phyloP scores from a whole-genome alignment of 92 coral and sea anemone species.

The Porites rus region DNA sequence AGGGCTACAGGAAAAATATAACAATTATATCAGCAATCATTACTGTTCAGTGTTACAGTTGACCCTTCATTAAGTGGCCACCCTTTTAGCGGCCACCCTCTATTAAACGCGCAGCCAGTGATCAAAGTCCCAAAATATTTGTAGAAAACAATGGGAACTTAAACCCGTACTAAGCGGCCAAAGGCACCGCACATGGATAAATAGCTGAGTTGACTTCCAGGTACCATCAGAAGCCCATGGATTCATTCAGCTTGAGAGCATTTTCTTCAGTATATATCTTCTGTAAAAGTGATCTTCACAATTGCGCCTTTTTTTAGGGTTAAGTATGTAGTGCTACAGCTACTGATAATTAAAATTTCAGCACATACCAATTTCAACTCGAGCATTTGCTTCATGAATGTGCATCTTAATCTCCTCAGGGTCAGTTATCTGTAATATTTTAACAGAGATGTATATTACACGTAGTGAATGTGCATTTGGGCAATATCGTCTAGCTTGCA shows the following conservation, averaged over 20 bases:
- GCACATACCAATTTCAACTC: slow-evolving; percentile 81
- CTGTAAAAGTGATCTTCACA: not conserved
- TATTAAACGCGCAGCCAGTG: too few species aligned
- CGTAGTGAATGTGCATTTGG: too few species aligned
- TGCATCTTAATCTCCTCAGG: slow-evolving; percentile 65
- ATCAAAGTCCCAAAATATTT: too few species aligned
- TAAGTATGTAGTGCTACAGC: not conserved
- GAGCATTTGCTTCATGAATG: slow-evolving; percentile 77
- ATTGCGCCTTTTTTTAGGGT: not conserved
- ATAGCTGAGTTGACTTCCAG: too few species aligned
- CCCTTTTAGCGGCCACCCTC: not conserved
- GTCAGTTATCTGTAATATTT: slow-evolving; percentile 59
- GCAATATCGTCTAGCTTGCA: too few species aligned
- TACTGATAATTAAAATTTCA: too few species aligned
- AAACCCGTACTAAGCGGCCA: too few species aligned
- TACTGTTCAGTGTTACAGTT: not conserved
- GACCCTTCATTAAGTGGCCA: not conserved
- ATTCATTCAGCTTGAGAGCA: too few species aligned
- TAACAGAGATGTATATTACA: not conserved
- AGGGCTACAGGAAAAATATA: slow-evolving; percentile 59
- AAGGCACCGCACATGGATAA: too few species aligned
- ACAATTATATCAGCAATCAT: not conserved
- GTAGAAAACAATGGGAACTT: too few species aligned
- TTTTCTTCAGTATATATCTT: too few species aligned
- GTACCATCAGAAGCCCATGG: too few species aligned